A percentile compares a stretch with the other conserved stretches of the same genome.
phyloP scores from a whole-genome alignment of 2,113 vertebrate genomes.

The Bufo bufo region DNA sequence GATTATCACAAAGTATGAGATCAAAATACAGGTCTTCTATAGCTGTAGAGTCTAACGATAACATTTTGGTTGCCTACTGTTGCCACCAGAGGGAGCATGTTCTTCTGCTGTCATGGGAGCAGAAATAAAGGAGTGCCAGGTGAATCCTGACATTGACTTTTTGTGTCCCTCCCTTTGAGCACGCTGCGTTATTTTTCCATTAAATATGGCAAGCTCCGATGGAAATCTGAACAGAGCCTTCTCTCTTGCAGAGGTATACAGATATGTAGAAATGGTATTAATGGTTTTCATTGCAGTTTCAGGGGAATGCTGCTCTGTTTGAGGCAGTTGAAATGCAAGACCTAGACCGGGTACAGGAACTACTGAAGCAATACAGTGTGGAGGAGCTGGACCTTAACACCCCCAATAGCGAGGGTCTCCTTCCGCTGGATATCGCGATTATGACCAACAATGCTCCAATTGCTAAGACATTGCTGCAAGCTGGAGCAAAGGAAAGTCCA shows the following conservation, averaged over 20 bases:
- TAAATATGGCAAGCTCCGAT: no score
- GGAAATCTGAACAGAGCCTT: no score
- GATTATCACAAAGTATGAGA: no score
- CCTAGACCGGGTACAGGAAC: constrained; percentile 81
- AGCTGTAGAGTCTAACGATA: not conserved
- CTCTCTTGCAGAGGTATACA: no score
- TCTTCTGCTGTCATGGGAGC: no score
- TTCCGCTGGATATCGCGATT: constrained; percentile 88
- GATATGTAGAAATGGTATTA: not conserved
- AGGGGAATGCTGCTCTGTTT: constrained; percentile 84
- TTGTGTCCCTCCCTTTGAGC: no score
- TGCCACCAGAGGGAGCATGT: not conserved
- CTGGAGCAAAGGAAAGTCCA: constrained; percentile 88
- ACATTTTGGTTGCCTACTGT: not conserved
- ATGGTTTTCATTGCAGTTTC: constrained; percentile 71
- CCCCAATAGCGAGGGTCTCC: constrained; percentile 88
- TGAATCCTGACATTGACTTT: no score
- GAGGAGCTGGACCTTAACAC: constrained; percentile 93
- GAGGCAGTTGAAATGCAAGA: constrained; percentile 92
- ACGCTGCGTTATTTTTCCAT: no score
- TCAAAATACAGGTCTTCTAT: no score
- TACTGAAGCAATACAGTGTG: constrained; percentile 84
- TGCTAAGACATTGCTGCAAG: constrained; percentile 82
- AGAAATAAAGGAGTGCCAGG: no score
- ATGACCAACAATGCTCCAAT: constrained; percentile 93